Evolutionary conservation across 1,140 invertebrate genomes (phyloP).

Genomic region (Dendrolimus punctatus): DNA sequence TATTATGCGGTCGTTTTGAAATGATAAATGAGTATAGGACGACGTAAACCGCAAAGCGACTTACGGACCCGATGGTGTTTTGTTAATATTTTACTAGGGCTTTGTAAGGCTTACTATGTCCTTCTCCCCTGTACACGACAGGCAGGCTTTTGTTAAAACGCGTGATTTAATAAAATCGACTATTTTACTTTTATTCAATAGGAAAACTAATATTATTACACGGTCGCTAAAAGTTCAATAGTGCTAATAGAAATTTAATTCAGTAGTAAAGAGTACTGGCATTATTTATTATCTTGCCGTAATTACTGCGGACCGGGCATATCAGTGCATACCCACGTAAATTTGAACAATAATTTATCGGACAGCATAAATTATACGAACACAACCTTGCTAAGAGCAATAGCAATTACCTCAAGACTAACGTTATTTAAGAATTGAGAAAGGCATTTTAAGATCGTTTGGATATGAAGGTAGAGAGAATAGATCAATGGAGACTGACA

Average conservation of each 20-base stretch:
- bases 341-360: slow-evolving; percentile 31
- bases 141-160: neutral
- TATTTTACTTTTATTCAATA: no score
- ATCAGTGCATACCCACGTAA: slow-evolving; percentile 12
- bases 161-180: no score
- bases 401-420: slow-evolving; percentile 36
- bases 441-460: no score
- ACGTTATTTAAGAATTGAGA: slow-evolving; percentile 32
- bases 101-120: slow-evolving; percentile 30
- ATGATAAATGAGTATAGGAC: slow-evolving; percentile 57
- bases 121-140: neutral
- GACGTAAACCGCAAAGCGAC: slow-evolving; percentile 34
- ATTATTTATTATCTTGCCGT: slow-evolving; percentile 1
- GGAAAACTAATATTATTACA: no score
- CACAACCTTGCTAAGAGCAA: slow-evolving; percentile 34
- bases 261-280: neutral
- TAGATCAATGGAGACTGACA: no score
- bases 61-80: slow-evolving; percentile 33
- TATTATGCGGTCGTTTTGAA: slow-evolving; percentile 60
- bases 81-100: slow-evolving; percentile 45
- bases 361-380: slow-evolving; percentile 38
- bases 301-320: slow-evolving; percentile 18
- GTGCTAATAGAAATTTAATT: no score
- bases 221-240: no score
- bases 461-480: no score